Evolutionary conservation across 2,888 invertebrate species (phyloP), one percentile per base, ranked within the genome.

Genomic region (Sinopyrophorus schimmeli): DNA sequence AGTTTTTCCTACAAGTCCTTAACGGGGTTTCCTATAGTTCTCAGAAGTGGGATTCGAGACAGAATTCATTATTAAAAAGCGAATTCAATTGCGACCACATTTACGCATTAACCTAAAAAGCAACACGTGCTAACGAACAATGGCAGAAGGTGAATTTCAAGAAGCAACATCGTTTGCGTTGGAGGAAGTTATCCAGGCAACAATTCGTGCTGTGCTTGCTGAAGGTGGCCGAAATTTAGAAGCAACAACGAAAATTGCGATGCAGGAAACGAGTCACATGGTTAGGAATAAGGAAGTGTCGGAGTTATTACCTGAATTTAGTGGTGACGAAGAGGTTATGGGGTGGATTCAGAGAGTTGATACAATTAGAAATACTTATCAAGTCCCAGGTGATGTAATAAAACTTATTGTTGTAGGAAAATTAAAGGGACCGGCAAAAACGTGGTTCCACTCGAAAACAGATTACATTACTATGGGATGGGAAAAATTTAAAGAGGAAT

Each of bases 381-480:
- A 10, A 3, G 35, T 35, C 6, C 7, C 7, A 5, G 20, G 21
- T n/a, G 12, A 20, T 3, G 21, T 35, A 3, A 18, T 35, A 3
- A 20, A 35, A 21, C 10, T 35, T 5, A 35, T 35, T 10, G 21
- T 11, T 2, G 5, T 35, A n/a, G 21, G 21, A 3, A 35, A 21
- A 35, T 18, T 35, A 5, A 14, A 12, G 3, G 37, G 37, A 6
- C n/a, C 23, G 2, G 37, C 37, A 14, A 5, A 11, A 11, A 24
- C 17, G 6, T 34, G 34, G 34, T 34, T 20, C 12, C 4, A 34
- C 14, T 34, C 21, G 4, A 34, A 34, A 15, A n/a, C 15, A 2
- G 15, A 20, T 7, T 3, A 20, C n/a, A 10, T 15, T n/a, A 15
- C 21, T 3, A 4, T 34, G 12, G 7, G 7, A 6, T 31, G 32